Evolutionary conservation across 2,797 vertebrate species (phyloP).

Genomic region (Chaenodraco wilsoni): DNA sequence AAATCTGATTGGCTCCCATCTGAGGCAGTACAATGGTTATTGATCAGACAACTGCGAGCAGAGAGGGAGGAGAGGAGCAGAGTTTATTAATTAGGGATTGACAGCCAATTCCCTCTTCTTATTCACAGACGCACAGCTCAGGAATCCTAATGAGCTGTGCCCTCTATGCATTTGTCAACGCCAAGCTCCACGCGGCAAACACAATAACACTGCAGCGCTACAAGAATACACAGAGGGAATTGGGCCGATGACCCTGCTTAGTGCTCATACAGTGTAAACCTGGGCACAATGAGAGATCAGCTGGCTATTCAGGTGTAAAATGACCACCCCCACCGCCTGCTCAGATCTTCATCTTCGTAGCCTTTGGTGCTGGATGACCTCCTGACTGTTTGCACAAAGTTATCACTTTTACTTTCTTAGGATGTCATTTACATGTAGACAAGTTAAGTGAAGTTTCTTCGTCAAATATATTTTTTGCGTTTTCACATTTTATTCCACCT

Average conservation of each 20-base stretch:
- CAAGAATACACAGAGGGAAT: slow-evolving; percentile 52
- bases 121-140: slow-evolving; percentile 73
- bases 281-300: slow-evolving; percentile 60
- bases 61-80: slow-evolving; percentile 72
- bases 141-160: slow-evolving; percentile 81
- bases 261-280: slow-evolving; percentile 53
- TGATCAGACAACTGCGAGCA: slow-evolving; percentile 78
- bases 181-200: slow-evolving; percentile 43
- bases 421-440: slow-evolving; percentile 10
- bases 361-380: slow-evolving; percentile 25
- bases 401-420: slow-evolving; percentile 18
- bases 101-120: slow-evolving; percentile 87
- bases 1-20: slow-evolving; percentile 88
- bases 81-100: slow-evolving; percentile 93
- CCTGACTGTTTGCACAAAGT: slow-evolving; percentile 10
- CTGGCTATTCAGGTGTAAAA: slow-evolving; percentile 69
- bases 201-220: slow-evolving; percentile 41
- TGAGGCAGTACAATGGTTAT: slow-evolving; percentile 83
- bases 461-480: slow-evolving; percentile 15
- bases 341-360: slow-evolving; percentile 52
- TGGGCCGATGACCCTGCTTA: slow-evolving; percentile 55
- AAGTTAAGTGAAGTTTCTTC: slow-evolving; percentile 21
- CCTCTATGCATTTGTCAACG: slow-evolving; percentile 62
- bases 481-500: slow-evolving; percentile 22
- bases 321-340: slow-evolving; percentile 35